These are phyloP conservation scores for Mixornis gularis DNA, from an alignment of 2,113 vertebrate genomes.

Conservation along the genomic window DNA sequence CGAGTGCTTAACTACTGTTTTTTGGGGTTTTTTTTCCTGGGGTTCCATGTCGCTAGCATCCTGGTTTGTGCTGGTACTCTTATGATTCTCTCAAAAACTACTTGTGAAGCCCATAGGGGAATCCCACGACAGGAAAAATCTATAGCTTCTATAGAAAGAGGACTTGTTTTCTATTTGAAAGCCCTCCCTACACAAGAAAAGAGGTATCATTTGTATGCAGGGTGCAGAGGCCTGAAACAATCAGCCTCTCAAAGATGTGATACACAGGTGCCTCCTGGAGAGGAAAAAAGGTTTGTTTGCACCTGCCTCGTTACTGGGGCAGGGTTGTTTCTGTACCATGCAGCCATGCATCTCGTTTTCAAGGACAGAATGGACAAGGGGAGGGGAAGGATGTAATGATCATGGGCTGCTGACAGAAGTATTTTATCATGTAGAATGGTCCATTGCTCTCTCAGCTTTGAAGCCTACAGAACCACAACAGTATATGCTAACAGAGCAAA, in stretches of 20 bases:
- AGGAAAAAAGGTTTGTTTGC: neutral
- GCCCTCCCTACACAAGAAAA: fast-evolving
- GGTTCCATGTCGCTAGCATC: neutral
- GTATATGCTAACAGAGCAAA: neutral
- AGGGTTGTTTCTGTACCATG: neutral
- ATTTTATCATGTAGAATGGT: neutral
- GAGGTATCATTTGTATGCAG: fast-evolving
- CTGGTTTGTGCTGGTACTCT: neutral
- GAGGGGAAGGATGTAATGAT: fast-evolving
- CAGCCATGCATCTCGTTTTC: fast-evolving
- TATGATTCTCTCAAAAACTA: neutral
- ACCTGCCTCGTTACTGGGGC: fast-evolving
- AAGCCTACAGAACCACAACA: neutral
- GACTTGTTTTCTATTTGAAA: neutral
- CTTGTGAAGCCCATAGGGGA: neutral
- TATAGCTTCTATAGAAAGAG: neutral
- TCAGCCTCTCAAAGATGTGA: neutral
- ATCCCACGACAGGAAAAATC: neutral
- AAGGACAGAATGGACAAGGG: neutral
- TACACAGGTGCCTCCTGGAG: neutral
- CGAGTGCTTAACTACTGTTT: fast-evolving
- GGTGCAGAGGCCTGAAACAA: neutral
- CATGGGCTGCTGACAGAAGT: fast-evolving
- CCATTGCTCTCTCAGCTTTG: neutral
- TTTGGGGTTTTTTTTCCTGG: no score